These are phyloP conservation scores for Cephalopachus bancanus DNA, from an alignment of 2,797 vertebrate genomes.

Conservation along the genomic window DNA sequence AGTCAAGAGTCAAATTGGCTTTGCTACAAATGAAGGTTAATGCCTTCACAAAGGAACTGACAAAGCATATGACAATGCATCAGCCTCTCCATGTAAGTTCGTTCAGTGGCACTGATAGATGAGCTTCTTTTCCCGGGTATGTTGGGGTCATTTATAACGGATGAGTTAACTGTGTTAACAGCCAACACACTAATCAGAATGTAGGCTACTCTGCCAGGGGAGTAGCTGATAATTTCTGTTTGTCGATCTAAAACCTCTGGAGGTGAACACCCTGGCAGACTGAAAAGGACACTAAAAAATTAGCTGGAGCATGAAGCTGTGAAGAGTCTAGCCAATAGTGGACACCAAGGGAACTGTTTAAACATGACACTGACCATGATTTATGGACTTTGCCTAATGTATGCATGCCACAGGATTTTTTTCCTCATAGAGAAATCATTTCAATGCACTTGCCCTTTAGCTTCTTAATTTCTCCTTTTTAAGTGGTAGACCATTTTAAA, in stretches of 20 bases:
- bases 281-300: constrained; percentile 72
- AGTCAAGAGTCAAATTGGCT: constrained; percentile 31
- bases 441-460: constrained; percentile 12
- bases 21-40: constrained; percentile 71
- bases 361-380: constrained; percentile 49
- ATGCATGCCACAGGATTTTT: background rate
- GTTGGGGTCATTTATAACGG: constrained; percentile 70
- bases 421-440: background rate
- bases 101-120: constrained; percentile 37
- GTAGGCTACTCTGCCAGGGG: background rate
- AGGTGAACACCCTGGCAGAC: background rate
- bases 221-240: constrained; percentile 57
- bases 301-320: constrained; percentile 44
- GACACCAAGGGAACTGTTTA: background rate
- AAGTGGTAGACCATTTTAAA: background rate
- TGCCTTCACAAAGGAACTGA: constrained; percentile 61
- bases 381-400: constrained; percentile 48
- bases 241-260: constrained; percentile 63
- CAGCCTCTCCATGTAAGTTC: constrained; percentile 67
- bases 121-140: background rate
- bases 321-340: background rate
- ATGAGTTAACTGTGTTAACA: constrained; percentile 55
- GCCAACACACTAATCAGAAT: constrained; percentile 45
- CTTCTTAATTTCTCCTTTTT: constrained; percentile 36
- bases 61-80: constrained; percentile 63